These are phyloP conservation scores for Matsumurasca onukii DNA, from an alignment of 1,140 invertebrate species.

Conservation along the genomic window DNA sequence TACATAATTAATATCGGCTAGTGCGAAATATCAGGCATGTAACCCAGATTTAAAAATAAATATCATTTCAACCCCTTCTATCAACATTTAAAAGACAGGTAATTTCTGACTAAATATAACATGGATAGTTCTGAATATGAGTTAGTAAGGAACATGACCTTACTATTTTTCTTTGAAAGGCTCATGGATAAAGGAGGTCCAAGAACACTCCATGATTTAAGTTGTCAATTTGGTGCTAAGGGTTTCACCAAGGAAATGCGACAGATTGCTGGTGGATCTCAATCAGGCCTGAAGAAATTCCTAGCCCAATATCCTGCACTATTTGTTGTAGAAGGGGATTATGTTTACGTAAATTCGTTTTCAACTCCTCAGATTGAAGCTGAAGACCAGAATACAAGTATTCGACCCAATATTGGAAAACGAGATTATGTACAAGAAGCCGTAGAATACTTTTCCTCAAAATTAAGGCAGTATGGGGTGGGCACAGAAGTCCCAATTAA, in stretches of 20 bases:
- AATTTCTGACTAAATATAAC: no score
- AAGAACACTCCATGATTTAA: constrained; percentile 91
- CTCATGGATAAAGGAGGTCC: constrained; percentile 92
- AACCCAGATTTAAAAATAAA: no score
- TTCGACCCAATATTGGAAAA: constrained; percentile 50
- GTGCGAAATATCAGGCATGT: no score
- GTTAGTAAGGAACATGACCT: constrained; percentile 88
- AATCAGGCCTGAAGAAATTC: constrained; percentile 91
- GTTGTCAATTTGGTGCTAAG: constrained; percentile 95
- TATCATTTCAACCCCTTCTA: no score
- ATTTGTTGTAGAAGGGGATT: constrained; percentile 89
- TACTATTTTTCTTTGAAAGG: constrained; percentile 94
- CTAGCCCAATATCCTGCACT: constrained; percentile 87
- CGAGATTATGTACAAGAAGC: constrained; percentile 90
- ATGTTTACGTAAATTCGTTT: constrained; percentile 84
- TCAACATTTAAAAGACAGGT: no score
- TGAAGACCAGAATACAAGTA: constrained; percentile 42
- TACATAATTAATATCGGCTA: no score
- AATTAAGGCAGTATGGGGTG: constrained; percentile 85
- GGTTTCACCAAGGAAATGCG: constrained; percentile 95
- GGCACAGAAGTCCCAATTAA: constrained; percentile 91
- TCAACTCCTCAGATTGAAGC: constrained; percentile 51
- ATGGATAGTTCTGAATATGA: constrained; percentile 95
- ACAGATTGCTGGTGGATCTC: constrained; percentile 92
- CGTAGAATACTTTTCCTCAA: constrained; percentile 91